Evolutionary conservation across 2,113 vertebrate genomes (phyloP), one percentile per base, ranked within the genome.

Genomic region (Thamnaconus septentrionalis): DNA sequence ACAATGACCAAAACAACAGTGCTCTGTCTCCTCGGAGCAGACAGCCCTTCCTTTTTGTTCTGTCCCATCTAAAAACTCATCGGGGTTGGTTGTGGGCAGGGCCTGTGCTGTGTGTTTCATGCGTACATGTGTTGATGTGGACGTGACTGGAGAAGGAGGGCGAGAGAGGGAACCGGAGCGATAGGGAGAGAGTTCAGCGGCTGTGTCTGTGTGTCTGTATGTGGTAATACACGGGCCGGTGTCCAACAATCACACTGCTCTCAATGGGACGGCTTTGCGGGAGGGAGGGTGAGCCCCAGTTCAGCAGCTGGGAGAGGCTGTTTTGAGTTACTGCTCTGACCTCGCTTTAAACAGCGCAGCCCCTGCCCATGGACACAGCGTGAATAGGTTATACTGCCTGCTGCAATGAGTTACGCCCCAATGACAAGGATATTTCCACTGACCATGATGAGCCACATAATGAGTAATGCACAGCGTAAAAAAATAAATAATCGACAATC

Each of bases 261-360:
- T 76, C 75, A 66, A 73, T 78, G 65, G 73, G 85, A 80, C 76
- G 85, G 73, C 69, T 66, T 46, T 4, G 64, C 67, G 53, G 75
- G 68, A 73, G 79, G 77, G 79, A 75, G 82, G 85, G 75, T 81
- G 71, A 85, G 61, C 39, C 74, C 81, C 79, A 80, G 89, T 87
- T 87, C 86, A 90, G 76, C 85, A 80, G 80, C 78, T 80, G 78
- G 83, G 84, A 88, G 82, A 85, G 82, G 83, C 81, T 84, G 85
- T 83, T 88, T 84, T 78, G 48, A 82, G 70, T 84, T 75, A 81
- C 73, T 69, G 52, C 71, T 42, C 61, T 52, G 53, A 47, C 56
- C 53, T 71, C 72, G 10, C 52, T 59, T 70, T 70, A 44, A 75
- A 83, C 59, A 87, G 72, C 73, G 64, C 41, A 18, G 52, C 11